A percentile compares a stretch with the other conserved stretches of the same genome.
phyloP scores from a whole-genome alignment of 2,888 invertebrate species.

The Alviniconcha strummeri region DNA sequence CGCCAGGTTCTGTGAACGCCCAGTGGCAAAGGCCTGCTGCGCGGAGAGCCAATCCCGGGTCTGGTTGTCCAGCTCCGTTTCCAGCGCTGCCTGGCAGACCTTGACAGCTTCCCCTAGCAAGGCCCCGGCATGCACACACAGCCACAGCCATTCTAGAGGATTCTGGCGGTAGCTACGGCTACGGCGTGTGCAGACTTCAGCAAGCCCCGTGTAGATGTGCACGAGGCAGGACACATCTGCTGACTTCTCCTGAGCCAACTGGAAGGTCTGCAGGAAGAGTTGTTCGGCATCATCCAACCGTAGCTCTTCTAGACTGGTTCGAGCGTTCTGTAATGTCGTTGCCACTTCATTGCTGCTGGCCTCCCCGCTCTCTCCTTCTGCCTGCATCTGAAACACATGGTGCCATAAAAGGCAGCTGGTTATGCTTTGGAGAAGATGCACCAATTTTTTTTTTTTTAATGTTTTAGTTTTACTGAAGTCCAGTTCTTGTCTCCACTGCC shows the following conservation, averaged over 20 bases:
- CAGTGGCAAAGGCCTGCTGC: conserved; percentile 53
- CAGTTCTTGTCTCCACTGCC: neutral
- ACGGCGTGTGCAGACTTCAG: conserved; percentile 62
- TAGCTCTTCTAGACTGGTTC: conserved; percentile 43
- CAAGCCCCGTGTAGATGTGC: conserved; percentile 57
- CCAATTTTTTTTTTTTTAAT: neutral
- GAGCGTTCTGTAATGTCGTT: conserved; percentile 40
- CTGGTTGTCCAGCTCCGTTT: conserved; percentile 47
- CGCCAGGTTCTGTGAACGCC: conserved; percentile 57
- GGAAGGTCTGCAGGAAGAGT: conserved; percentile 57
- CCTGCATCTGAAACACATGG: conserved; percentile 24
- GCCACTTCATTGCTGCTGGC: conserved; percentile 36
- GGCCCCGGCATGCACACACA: conserved; percentile 65
- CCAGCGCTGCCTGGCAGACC: conserved; percentile 58
- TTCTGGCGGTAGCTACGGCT: conserved; percentile 62
- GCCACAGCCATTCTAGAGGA: conserved; percentile 66
- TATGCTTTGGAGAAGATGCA: neutral
- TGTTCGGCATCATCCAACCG: conserved; percentile 59
- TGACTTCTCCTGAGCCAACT: conserved; percentile 56
- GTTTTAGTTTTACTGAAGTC: neutral
- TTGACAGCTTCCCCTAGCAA: conserved; percentile 62
- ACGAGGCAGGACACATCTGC: conserved; percentile 49
- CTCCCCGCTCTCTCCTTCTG: conserved; percentile 36
- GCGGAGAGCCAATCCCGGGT: conserved; percentile 58
- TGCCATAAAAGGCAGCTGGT: neutral